Conservation (phyloP, 2,888 invertebrate genomes). For the Acanthosepion esculentum region DNA sequence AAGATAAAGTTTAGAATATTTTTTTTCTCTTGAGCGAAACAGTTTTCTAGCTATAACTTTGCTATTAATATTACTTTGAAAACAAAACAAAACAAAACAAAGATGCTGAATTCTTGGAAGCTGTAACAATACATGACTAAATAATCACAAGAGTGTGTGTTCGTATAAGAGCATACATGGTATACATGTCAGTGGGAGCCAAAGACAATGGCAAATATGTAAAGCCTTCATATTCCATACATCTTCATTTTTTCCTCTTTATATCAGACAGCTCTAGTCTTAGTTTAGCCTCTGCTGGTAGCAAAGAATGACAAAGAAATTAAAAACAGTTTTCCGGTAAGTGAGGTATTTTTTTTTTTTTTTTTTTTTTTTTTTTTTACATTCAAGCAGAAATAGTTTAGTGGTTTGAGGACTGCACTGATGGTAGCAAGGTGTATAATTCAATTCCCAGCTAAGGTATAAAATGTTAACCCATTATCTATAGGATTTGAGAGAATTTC, state of each 20-base stretch:
- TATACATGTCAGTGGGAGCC: background rate
- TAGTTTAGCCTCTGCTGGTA: background rate
- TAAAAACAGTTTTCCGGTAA: background rate
- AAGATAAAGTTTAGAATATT: slow-evolving; percentile 18
- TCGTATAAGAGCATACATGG: background rate
- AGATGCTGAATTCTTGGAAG: background rate
- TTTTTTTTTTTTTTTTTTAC: background rate
- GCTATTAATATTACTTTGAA: slow-evolving; percentile 11
- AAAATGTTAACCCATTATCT: background rate
- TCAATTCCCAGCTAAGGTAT: background rate
- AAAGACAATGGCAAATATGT: slow-evolving; percentile 6
- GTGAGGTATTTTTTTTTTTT: background rate
- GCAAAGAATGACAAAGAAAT: background rate
- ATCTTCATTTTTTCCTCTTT: slow-evolving; percentile 22
- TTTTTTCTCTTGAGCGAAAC: background rate
- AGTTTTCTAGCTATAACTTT: slow-evolving; percentile 21
- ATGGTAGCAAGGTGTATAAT: background rate
- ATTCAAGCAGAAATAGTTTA: background rate
- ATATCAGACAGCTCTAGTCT: slow-evolving; percentile 18
- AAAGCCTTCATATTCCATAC: slow-evolving; percentile 2
- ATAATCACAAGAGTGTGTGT: background rate
- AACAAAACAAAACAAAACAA: background rate
- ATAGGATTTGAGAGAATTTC: background rate
- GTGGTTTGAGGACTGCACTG: background rate
- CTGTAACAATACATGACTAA: background rate